These are phyloP conservation scores for Physocephala rufipes DNA, from an alignment of 2,888 invertebrate species.

Conservation along the genomic window DNA sequence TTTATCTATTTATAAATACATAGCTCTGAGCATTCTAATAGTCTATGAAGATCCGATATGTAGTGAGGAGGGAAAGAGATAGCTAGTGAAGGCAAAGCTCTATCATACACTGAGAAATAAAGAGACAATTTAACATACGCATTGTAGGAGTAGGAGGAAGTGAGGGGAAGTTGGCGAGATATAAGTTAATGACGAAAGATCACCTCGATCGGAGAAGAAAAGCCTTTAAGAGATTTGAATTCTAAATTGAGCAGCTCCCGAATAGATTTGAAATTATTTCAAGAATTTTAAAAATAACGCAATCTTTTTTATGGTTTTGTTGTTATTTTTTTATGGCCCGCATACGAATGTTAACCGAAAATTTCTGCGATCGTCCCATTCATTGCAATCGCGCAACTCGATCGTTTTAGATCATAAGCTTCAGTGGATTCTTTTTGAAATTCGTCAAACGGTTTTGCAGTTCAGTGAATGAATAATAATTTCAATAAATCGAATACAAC, in stretches of 20 bases:
- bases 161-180: slow-evolving; percentile 16
- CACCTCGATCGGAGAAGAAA: background rate
- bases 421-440: slow-evolving; percentile 44
- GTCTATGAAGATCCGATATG: background rate
- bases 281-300: slow-evolving; percentile 61
- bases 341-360: slow-evolving; percentile 18
- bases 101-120: slow-evolving; percentile 2
- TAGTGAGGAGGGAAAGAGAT: background rate
- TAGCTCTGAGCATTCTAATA: background rate
- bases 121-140: slow-evolving; percentile 2
- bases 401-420: slow-evolving; percentile 58
- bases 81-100: background rate
- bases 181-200: background rate
- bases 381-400: slow-evolving; percentile 66
- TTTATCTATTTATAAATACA: background rate
- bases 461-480: background rate
- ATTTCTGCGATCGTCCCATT: slow-evolving; percentile 56
- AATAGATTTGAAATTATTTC: slow-evolving; percentile 53
- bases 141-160: slow-evolving; percentile 3
- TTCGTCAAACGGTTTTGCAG: slow-evolving; percentile 32
- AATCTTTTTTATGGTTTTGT: slow-evolving; percentile 3
- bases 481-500: slow-evolving; percentile 9
- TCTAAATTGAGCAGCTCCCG: slow-evolving; percentile 33
- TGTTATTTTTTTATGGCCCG: background rate
- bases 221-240: background rate